Conservation (phyloP, 2,113 vertebrate genomes). For the Carlito syrichta region DNA sequence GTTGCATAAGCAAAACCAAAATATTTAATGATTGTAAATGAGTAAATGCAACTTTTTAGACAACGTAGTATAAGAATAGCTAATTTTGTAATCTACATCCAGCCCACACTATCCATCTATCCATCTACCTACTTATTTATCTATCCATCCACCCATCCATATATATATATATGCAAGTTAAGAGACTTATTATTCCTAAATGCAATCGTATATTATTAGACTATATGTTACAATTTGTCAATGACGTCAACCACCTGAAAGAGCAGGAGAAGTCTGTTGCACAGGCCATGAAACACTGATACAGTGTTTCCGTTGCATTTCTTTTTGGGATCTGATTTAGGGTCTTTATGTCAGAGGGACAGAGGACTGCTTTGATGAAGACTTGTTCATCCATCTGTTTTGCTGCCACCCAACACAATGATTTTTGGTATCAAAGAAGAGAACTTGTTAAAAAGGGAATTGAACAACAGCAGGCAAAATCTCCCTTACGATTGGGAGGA, state of each 20-base stretch:
- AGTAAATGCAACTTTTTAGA: background rate
- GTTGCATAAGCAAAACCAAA: background rate
- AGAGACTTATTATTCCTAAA: background rate
- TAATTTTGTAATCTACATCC: background rate
- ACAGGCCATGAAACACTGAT: background rate
- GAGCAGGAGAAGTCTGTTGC: background rate
- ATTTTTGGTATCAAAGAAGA: background rate
- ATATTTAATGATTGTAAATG: slow-evolving; percentile 22
- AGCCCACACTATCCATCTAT: background rate
- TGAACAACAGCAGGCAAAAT: background rate
- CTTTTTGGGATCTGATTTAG: background rate
- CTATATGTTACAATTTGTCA: background rate
- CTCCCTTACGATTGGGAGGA: background rate
- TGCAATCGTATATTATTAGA: background rate
- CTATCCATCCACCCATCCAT: background rate
- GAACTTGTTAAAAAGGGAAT: background rate
- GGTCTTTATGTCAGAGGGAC: background rate
- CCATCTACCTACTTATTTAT: too few species aligned
- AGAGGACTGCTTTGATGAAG: background rate
- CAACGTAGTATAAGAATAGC: background rate
- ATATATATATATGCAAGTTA: background rate
- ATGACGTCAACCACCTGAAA: background rate
- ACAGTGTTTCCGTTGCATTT: background rate
- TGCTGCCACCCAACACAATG: background rate
- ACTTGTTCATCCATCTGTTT: background rate